Percentiles rank a stretch among this genome's conserved stretches.
These are phyloP conservation scores for Pseudopodoces humilis DNA, from an alignment of 2,113 vertebrate genomes.

Conservation along the genomic window DNA sequence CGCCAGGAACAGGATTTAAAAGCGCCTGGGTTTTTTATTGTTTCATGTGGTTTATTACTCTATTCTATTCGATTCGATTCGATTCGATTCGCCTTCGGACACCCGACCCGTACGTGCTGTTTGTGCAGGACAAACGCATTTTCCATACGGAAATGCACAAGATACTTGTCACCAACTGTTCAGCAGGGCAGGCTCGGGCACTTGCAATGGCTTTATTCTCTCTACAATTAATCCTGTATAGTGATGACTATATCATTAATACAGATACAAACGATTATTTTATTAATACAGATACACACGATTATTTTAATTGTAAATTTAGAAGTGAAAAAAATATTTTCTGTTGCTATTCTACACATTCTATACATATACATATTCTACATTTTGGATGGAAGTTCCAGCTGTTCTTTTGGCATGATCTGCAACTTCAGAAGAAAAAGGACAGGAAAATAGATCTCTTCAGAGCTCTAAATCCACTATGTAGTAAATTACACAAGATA, in stretches of 20 bases:
- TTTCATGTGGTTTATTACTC: background rate
- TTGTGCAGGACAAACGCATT: background rate
- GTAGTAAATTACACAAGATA: conserved; percentile 69
- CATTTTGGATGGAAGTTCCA: conserved; percentile 46
- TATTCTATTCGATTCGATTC: too few species aligned
- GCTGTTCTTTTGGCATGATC: conserved; percentile 41
- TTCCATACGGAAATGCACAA: background rate
- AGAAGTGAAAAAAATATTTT: conserved; percentile 59
- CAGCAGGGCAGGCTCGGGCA: background rate
- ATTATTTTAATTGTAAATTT: conserved; percentile 35
- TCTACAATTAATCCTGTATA: background rate
- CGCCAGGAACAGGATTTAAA: background rate
- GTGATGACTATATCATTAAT: background rate
- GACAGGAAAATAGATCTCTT: conserved; percentile 25
- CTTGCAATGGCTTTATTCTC: conserved; percentile 6
- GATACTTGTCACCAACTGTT: background rate
- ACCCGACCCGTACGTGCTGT: background rate
- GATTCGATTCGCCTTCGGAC: background rate
- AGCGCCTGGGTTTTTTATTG: fast-evolving
- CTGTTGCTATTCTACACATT: conserved; percentile 52
- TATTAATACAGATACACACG: background rate
- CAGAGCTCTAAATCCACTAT: conserved; percentile 28
- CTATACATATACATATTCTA: too few species aligned
- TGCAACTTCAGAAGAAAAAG: conserved; percentile 38
- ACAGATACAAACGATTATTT: too few species aligned